These are phyloP conservation scores for Tachyglossus aculeatus DNA, from an alignment of 2,797 vertebrate species.

Conservation along the genomic window DNA sequence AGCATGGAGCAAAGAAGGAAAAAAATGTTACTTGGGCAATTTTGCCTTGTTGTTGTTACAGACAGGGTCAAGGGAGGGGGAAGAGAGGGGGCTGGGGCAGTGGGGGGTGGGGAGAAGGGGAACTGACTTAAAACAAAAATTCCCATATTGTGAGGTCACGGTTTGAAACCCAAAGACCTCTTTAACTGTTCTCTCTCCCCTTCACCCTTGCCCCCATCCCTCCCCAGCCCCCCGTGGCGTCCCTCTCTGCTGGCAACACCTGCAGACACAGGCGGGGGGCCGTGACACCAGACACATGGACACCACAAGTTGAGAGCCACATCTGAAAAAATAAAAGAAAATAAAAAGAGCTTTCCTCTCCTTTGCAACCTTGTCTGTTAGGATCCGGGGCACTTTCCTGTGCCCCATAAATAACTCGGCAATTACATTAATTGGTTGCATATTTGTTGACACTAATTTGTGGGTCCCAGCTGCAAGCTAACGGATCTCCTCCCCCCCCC, in stretches of 20 bases:
- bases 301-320: slow-evolving; percentile 74
- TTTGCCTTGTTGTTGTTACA: slow-evolving; percentile 64
- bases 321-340: slow-evolving; percentile 57
- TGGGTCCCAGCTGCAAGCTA: slow-evolving; percentile 65
- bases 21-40: slow-evolving; percentile 34
- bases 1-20: slow-evolving; percentile 59
- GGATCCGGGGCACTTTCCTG: slow-evolving; percentile 75
- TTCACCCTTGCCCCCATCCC: slow-evolving; percentile 45
- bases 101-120: slow-evolving; percentile 45
- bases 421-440: slow-evolving; percentile 85
- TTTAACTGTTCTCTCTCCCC: slow-evolving; percentile 55
- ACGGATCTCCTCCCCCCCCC: slow-evolving; percentile 59
- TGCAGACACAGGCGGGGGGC: slow-evolving; percentile 69
- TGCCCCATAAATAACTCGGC: slow-evolving; percentile 78
- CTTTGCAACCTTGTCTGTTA: slow-evolving; percentile 69
- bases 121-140: slow-evolving; percentile 57
- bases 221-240: no score
- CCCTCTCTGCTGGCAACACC: slow-evolving; percentile 73
- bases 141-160: slow-evolving; percentile 67
- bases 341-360: slow-evolving; percentile 46
- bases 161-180: slow-evolving; percentile 75
- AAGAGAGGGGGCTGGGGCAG: slow-evolving; percentile 65
- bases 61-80: slow-evolving; percentile 63
- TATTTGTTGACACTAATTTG: slow-evolving; percentile 77
- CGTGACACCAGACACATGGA: slow-evolving; percentile 76